phyloP scores from a whole-genome alignment of 2,888 invertebrate species.

The Drosophila macrospina region DNA sequence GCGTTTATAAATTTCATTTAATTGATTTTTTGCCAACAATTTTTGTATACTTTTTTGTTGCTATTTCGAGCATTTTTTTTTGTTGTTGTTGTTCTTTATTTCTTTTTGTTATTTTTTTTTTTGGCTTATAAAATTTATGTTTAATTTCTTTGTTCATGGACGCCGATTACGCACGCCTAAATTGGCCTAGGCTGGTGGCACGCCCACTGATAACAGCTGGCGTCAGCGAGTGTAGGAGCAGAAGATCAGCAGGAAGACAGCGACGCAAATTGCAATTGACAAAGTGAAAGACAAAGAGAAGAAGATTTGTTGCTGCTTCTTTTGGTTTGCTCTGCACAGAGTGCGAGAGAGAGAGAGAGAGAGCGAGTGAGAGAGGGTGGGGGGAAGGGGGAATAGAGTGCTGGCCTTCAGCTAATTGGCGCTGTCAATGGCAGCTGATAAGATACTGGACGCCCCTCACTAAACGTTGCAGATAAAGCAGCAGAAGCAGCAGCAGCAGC shows the following conservation, averaged over 20 bases:
- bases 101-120: conserved; percentile 18
- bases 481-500: conserved; percentile 6
- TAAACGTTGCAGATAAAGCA: conserved; percentile 44
- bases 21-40: conserved; percentile 47
- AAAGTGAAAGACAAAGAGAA: conserved; percentile 3
- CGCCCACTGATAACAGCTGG: conserved; percentile 62
- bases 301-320: not conserved
- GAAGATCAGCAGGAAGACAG: conserved; percentile 24
- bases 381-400: not conserved
- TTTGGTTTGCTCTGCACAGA: no score
- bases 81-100: conserved; percentile 13
- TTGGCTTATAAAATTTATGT: conserved; percentile 35
- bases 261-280: conserved; percentile 18
- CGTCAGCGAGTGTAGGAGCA: conserved; percentile 42
- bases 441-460: conserved; percentile 43
- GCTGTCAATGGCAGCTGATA: conserved; percentile 45
- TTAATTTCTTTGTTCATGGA: conserved; percentile 67
- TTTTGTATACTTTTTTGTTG: conserved; percentile 12
- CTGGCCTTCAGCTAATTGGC: conserved; percentile 39
- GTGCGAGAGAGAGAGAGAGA: not conserved
- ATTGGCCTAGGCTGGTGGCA: not conserved
- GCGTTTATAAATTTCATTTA: conserved; percentile 56
- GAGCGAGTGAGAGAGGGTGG: not conserved
- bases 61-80: conserved; percentile 21
- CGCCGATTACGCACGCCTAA: conserved; percentile 60